Evolutionary conservation across 2,797 vertebrate species (phyloP), one percentile per base, ranked within the genome.

Genomic region (Hyperoplus lanceolatus): DNA sequence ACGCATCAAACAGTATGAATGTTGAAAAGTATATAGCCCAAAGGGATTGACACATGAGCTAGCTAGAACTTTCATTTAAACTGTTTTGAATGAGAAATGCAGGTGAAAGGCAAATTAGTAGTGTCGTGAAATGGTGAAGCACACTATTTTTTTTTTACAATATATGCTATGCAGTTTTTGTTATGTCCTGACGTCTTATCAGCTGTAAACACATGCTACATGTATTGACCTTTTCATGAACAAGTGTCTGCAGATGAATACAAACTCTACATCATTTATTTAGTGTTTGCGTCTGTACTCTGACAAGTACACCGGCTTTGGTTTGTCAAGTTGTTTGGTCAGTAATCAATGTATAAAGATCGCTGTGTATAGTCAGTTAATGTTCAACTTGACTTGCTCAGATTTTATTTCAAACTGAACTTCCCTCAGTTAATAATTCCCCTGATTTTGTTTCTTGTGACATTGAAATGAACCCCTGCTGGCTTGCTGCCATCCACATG

Each of bases 341-440:
- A 74, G 78, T 72, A 63, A 59, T 89, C 80, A 38, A 66, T 85
- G 58, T 69, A 56, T 71, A 36, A 71, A 76, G 79, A 92, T 83
- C 73, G 86, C 86, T 64, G 3, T 51, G 81, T 82, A 81, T 61
- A 57, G 75, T 21, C 0, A 0, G 93, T 96, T 96, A 96, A 95
- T 96, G 71, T 95, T 96, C 90, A 87, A 94, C 95, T 88, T 18
- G 39, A 79, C 62, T 48, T 10, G 12, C 71, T 82, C 74, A 57
- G 87, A 80, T 88, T 86, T 68, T 36, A 13, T 81, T 85, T 89
- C 15, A 66, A 36, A n/a, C 3, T 70, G 38, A 39, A 77, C 64
- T 80, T 86, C 48, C 63, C 41, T 51, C 9, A n/a, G 90, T 90
- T 91, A 91, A 91, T 89, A 74, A 90, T 90, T 88, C 10, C 12